These are phyloP conservation scores for Stichodactyla helianthus DNA, from an alignment of 64 coral and sea anemone species.

Conservation along the genomic window DNA sequence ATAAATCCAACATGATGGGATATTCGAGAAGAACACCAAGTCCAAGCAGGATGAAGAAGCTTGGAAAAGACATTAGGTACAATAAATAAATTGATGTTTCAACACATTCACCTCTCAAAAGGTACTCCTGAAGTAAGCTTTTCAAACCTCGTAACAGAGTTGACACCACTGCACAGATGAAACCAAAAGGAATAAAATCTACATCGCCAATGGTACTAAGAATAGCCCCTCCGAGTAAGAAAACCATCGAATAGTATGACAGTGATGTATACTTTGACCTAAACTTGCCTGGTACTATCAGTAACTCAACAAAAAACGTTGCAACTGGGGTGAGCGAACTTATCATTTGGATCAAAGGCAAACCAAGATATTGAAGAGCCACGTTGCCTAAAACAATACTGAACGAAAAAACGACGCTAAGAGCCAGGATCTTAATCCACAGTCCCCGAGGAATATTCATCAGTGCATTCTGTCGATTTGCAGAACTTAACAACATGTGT, in stretches of 20 bases:
- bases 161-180: constrained; percentile 7
- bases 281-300: neutral
- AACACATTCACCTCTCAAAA: constrained; percentile 16
- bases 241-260: neutral
- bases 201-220: constrained; percentile 8
- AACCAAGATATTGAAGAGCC: constrained; percentile 12
- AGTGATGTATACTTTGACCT: neutral
- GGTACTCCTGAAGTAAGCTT: constrained; percentile 17
- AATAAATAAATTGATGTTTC: constrained; percentile 17
- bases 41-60: neutral
- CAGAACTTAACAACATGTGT: neutral
- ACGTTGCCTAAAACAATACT: constrained; percentile 14
- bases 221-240: constrained; percentile 2
- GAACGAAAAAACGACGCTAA: neutral
- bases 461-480: neutral
- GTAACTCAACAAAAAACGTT: neutral
- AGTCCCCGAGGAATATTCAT: neutral
- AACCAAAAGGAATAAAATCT: constrained; percentile 9
- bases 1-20: neutral
- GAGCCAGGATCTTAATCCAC: neutral
- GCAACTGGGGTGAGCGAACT: constrained; percentile 7
- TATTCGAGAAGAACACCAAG: neutral
- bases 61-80: constrained; percentile 17
- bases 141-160: neutral
- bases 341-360: constrained; percentile 13